Conservation (phyloP, 1,140 invertebrate species). For the Zaprionus tsacasi region DNA sequence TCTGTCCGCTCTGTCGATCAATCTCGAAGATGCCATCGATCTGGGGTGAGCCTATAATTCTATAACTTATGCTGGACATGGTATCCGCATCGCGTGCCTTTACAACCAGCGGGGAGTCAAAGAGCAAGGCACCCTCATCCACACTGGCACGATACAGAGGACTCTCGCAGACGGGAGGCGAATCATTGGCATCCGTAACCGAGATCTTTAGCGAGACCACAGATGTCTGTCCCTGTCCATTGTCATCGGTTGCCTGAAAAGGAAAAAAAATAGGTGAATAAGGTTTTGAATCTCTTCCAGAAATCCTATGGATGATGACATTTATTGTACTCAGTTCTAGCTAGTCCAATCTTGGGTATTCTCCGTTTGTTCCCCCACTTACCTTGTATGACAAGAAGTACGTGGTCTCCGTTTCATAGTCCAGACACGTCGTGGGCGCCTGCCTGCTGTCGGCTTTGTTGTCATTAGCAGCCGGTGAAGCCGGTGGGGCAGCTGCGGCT, state of each 20-base stretch:
- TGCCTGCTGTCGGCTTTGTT: constrained; percentile 53
- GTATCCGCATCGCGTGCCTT: constrained; percentile 92
- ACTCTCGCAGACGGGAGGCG: constrained; percentile 90
- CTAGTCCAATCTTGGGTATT: not conserved
- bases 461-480: constrained; percentile 61
- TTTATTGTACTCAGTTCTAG: no score
- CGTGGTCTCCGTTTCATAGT: constrained; percentile 92
- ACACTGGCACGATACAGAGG: constrained; percentile 91
- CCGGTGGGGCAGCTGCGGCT: constrained; percentile 26
- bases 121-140: constrained; percentile 92
- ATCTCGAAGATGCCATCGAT: constrained; percentile 77
- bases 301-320: not conserved
- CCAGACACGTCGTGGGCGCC: constrained; percentile 87
- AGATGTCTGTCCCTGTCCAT: constrained; percentile 90
- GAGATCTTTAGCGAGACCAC: constrained; percentile 92
- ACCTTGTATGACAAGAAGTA: constrained; percentile 95
- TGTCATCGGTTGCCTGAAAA: constrained; percentile 91
- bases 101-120: constrained; percentile 90
- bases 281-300: not conserved
- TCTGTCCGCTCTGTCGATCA: constrained; percentile 76
- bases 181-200: constrained; percentile 94
- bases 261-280: not conserved
- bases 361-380: constrained; percentile 46
- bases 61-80: constrained; percentile 91
- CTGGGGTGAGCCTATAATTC: constrained; percentile 74